Base-by-base conservation (phyloP, 2,888 invertebrate genomes). In the Microctonus brassicae region DNA sequence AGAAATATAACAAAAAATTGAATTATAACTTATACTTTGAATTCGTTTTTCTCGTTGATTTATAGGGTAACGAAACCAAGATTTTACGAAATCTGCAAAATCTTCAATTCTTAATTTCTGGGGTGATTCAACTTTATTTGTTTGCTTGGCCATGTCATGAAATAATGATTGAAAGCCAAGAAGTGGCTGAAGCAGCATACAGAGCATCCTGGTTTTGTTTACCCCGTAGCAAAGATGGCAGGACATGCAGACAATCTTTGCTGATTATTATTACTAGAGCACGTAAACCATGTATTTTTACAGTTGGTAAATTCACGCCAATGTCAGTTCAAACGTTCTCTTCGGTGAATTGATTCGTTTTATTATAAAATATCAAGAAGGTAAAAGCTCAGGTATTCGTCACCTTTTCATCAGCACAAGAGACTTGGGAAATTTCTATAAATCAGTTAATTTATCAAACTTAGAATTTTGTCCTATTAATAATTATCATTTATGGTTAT, bases 301-400 rank as follows among this genome's bases (percentile, higher is more conserved):
- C 80, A 1, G 82, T 82, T 63, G 83, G 82, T 1, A 76, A 74
- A 72, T 82, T 83, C 62, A 60, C 78, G 0, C 75, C 77, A 4
- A 79, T 82, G 75, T 81, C 82, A 1, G 68, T 81, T 26, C 75
- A 81, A 20, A 80, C 81, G 22, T 82, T 83, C 52, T 78, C 74
- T 1, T 71, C 75, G 67, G 83, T 81, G 62, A 76, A 7, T n/a
- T n/a, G n/a, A n/a, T n/a, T n/a, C n/a, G n/a, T n/a, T n/a, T n/a
- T n/a, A n/a, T n/a, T n/a, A n/a, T n/a, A n/a, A n/a, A n/a, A n/a
- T n/a, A n/a, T n/a, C n/a, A n/a, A n/a, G n/a, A n/a, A n/a, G n/a
- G n/a, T n/a, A n/a, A n/a, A n/a, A n/a, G n/a, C n/a, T n/a, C n/a
- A n/a, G n/a, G n/a, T n/a, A n/a, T n/a, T n/a, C n/a, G n/a, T n/a